phyloP scores from a whole-genome alignment of 2,888 invertebrate species.

The Cataglyphis livida region DNA sequence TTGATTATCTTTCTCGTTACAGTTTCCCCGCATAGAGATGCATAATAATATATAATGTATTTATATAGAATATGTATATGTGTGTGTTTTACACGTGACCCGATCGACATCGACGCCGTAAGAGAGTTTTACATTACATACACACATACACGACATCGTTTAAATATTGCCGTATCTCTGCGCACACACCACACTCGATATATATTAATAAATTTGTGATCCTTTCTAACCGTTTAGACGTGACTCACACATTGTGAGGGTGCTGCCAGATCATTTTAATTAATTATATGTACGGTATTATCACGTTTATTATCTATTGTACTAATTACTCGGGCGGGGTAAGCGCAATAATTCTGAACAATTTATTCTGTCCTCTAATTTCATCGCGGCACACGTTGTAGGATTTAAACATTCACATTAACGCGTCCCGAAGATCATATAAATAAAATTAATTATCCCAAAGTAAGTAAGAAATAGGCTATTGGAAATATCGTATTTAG shows the following conservation, averaged over 20 bases:
- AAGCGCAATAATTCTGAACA: slow-evolving; percentile 74
- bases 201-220: slow-evolving; percentile 37
- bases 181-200: slow-evolving; percentile 28
- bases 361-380: slow-evolving; percentile 19
- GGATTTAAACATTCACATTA: slow-evolving; percentile 44
- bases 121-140: background rate
- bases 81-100: background rate
- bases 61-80: background rate
- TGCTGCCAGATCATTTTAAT: slow-evolving; percentile 27
- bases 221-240: background rate
- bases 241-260: slow-evolving; percentile 25
- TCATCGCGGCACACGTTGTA: slow-evolving; percentile 11
- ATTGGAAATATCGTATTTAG: background rate
- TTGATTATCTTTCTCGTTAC: slow-evolving; percentile 61
- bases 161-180: slow-evolving; percentile 23
- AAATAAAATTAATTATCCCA: background rate
- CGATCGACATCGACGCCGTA: slow-evolving; percentile 10
- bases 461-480: slow-evolving; percentile 18
- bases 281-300: slow-evolving; percentile 42
- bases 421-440: slow-evolving; percentile 39
- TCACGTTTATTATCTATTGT: slow-evolving; percentile 53
- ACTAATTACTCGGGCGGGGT: slow-evolving; percentile 72
- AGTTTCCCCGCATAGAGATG: slow-evolving; percentile 16
- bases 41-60: slow-evolving; percentile 31
- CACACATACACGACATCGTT: slow-evolving; percentile 34